Conservation (phyloP, 2,113 vertebrate species). For the Rousettus leschenaultii region DNA sequence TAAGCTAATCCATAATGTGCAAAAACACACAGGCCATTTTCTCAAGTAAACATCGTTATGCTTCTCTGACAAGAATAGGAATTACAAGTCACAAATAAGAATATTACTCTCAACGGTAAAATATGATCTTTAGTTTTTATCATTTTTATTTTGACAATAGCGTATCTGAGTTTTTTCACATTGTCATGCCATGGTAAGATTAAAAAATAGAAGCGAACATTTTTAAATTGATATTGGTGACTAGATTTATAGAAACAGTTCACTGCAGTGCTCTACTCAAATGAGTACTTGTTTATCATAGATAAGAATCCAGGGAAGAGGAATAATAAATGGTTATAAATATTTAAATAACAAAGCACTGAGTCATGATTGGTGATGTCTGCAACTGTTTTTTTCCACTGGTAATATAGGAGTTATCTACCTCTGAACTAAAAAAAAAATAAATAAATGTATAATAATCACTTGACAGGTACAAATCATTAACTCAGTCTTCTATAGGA, state of each 20-base stretch:
- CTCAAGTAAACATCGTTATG: background rate
- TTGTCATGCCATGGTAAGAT: background rate
- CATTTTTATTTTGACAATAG: conserved; percentile 38
- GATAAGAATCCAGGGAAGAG: background rate
- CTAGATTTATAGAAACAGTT: background rate
- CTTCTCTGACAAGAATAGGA: background rate
- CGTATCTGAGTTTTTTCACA: background rate
- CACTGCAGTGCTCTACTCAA: background rate
- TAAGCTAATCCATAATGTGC: background rate
- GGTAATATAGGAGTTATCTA: background rate
- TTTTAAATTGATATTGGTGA: background rate
- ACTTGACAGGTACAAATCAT: background rate
- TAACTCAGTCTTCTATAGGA: background rate
- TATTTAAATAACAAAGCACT: background rate
- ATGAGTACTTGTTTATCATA: background rate
- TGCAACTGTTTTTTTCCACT: background rate
- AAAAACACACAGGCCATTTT: background rate
- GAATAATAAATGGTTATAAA: background rate
- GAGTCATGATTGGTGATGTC: background rate
- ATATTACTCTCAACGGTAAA: background rate
- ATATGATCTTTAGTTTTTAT: background rate
- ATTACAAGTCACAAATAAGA: background rate
- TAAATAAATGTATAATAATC: background rate
- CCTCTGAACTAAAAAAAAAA: background rate
- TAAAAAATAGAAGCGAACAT: background rate